phyloP scores from a whole-genome alignment of 2,113 vertebrate genomes.

The Thunnus maccoyii region DNA sequence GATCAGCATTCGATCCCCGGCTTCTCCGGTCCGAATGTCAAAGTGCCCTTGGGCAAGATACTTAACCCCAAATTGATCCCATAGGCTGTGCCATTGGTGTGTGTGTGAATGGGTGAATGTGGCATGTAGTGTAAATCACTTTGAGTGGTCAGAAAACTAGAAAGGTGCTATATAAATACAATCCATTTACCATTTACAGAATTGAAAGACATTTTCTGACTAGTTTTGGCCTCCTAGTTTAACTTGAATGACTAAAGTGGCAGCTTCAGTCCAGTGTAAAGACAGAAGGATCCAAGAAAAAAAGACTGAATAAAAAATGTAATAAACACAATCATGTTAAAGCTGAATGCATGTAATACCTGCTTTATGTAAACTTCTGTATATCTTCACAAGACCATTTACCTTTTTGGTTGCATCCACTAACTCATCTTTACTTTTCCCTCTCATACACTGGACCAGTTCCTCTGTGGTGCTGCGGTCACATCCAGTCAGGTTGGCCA shows the following conservation, averaged over 20 bases:
- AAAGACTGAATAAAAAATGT: background rate
- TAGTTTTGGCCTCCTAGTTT: too few species aligned
- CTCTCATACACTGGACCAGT: slow-evolving; percentile 82
- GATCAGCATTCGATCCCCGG: too few species aligned
- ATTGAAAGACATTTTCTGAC: too few species aligned
- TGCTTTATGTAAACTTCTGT: background rate
- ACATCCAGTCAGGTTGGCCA: slow-evolving; percentile 83
- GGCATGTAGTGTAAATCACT: too few species aligned
- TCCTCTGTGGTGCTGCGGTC: slow-evolving; percentile 69
- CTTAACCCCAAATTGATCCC: too few species aligned
- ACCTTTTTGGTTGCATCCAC: slow-evolving; percentile 69
- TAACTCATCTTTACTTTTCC: slow-evolving; percentile 82
- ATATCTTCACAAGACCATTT: background rate
- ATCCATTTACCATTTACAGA: too few species aligned
- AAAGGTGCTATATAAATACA: too few species aligned
- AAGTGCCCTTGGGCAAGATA: too few species aligned
- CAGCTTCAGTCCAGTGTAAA: background rate
- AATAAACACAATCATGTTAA: background rate
- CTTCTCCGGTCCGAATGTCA: too few species aligned
- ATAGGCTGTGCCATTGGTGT: too few species aligned
- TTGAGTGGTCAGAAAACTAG: too few species aligned
- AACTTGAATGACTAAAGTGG: background rate
- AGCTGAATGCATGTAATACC: background rate
- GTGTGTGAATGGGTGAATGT: too few species aligned
- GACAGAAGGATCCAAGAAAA: background rate